These are phyloP conservation scores for Parauchenoglanis punctatus DNA, from an alignment of 2,797 vertebrate genomes.

Conservation along the genomic window DNA sequence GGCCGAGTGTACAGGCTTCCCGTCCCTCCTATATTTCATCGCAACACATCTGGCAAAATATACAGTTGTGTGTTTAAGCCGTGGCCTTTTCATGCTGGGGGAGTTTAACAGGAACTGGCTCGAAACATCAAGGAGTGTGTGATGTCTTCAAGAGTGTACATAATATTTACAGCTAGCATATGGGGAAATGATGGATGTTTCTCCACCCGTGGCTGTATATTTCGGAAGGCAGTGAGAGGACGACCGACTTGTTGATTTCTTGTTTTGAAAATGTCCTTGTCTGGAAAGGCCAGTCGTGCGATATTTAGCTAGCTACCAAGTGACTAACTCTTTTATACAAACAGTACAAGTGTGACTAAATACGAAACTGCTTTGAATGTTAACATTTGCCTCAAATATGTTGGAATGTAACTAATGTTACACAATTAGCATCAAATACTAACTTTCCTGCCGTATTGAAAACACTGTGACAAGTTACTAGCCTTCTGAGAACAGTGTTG, in stretches of 20 bases:
- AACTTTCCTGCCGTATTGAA: background rate
- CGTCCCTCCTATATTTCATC: conserved; percentile 31
- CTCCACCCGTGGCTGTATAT: background rate
- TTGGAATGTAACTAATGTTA: background rate
- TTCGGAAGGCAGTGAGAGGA: background rate
- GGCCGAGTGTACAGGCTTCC: conserved; percentile 29
- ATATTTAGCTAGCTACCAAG: background rate
- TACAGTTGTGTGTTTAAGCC: conserved; percentile 26
- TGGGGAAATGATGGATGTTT: conserved; percentile 7
- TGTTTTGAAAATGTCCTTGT: background rate
- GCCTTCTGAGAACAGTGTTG: background rate
- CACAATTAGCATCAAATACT: background rate
- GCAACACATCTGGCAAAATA: conserved; percentile 49
- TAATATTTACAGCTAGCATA: conserved; percentile 24
- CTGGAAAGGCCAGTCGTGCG: background rate
- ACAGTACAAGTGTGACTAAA: background rate
- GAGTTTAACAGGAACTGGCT: conserved; percentile 23
- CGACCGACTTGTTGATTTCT: background rate
- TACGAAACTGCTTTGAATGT: background rate
- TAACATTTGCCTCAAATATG: background rate
- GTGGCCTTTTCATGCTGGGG: background rate
- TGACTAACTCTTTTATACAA: background rate
- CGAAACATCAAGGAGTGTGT: conserved; percentile 4
- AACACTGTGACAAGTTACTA: background rate
- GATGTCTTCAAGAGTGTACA: conserved; percentile 18